phyloP scores from a whole-genome alignment of 2,113 vertebrate species.

The Saimiri boliviensis region DNA sequence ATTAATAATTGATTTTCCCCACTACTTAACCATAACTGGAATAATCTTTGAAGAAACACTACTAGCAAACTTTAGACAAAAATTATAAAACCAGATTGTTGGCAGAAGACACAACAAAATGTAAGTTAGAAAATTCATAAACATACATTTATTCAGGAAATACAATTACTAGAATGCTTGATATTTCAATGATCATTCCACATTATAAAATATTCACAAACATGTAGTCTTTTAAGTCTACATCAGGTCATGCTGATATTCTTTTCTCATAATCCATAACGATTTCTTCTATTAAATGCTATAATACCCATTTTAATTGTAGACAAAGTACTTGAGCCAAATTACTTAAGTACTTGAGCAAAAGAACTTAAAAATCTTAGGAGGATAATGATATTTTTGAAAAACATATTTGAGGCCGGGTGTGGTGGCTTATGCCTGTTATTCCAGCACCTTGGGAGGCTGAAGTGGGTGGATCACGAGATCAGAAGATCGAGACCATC shows the following conservation, averaged over 20 bases:
- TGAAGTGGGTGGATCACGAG: too few species aligned
- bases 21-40: not conserved
- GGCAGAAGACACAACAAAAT: constrained; percentile 48
- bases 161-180: constrained; percentile 55
- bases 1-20: not conserved
- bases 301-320: constrained; percentile 48
- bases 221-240: constrained; percentile 56
- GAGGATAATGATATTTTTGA: constrained; percentile 1
- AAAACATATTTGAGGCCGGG: too few species aligned
- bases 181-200: constrained; percentile 63
- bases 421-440: too few species aligned
- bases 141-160: constrained; percentile 72
- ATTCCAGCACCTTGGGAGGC: too few species aligned
- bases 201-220: constrained; percentile 61
- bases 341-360: constrained; percentile 52
- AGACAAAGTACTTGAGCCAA: constrained; percentile 63
- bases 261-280: constrained; percentile 51
- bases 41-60: constrained; percentile 3
- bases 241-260: constrained; percentile 62
- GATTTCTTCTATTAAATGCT: constrained; percentile 52
- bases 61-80: not conserved
- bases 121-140: constrained; percentile 67
- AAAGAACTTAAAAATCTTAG: constrained; percentile 34
- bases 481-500: too few species aligned
- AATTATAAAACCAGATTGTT: constrained; percentile 38